phyloP scores from a whole-genome alignment of 2,113 vertebrate genomes.

The Brevimyrus niger region DNA sequence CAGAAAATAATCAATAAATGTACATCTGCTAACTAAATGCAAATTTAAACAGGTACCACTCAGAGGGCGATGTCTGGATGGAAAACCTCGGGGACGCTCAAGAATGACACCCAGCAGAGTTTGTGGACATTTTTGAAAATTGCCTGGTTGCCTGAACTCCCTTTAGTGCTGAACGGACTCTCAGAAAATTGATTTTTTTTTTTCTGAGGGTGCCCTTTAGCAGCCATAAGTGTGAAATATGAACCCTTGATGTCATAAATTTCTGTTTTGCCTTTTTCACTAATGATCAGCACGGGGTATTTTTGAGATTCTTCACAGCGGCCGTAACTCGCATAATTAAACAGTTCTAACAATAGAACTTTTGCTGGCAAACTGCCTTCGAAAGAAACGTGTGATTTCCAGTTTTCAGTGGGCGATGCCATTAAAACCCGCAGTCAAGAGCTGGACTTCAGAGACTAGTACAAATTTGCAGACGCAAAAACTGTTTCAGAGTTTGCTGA shows the following conservation, averaged over 20 bases:
- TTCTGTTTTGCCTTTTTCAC: slow-evolving; percentile 71
- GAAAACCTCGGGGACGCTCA: slow-evolving; percentile 76
- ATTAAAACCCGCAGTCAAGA: slow-evolving; percentile 64
- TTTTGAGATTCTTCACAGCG: slow-evolving; percentile 87
- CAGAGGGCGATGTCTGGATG: slow-evolving; percentile 79
- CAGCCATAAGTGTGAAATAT: slow-evolving; percentile 98
- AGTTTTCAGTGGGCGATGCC: slow-evolving; percentile 72
- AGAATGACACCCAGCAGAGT: slow-evolving; percentile 75
- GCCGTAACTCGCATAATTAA: slow-evolving; percentile 95
- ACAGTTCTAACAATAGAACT: slow-evolving; percentile 93
- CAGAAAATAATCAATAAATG: not conserved
- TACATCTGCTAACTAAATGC: not conserved
- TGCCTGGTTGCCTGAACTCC: slow-evolving; percentile 90
- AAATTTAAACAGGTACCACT: slow-evolving; percentile 42
- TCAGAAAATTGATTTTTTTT: slow-evolving; percentile 98
- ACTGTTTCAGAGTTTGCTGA: not conserved
- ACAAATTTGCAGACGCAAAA: not conserved
- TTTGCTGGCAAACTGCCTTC: slow-evolving; percentile 79
- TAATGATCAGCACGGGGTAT: slow-evolving; percentile 88
- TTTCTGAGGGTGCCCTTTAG: slow-evolving; percentile 96
- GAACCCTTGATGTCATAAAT: slow-evolving; percentile 93
- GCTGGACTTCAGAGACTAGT: not conserved
- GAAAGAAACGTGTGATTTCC: slow-evolving; percentile 64
- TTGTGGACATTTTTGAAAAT: slow-evolving; percentile 87
- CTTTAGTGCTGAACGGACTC: slow-evolving; percentile 94